phyloP scores from a whole-genome alignment of 2,113 vertebrate genomes.

The Pygoscelis antarcticus region DNA sequence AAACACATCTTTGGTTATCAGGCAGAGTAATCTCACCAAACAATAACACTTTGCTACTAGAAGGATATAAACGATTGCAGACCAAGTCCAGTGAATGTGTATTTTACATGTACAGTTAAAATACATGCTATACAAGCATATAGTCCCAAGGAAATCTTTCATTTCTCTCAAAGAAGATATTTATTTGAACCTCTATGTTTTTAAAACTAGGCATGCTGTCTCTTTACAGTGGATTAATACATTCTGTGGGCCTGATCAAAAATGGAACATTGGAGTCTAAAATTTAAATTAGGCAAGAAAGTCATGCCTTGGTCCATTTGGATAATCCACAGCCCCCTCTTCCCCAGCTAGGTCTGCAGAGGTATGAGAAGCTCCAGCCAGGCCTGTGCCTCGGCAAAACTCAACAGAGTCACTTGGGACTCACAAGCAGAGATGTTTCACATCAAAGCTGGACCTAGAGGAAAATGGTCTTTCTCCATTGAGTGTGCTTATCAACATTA shows the following conservation, averaged over 20 bases:
- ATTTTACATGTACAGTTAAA: not conserved
- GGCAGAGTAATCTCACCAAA: not conserved
- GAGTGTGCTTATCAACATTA: not conserved
- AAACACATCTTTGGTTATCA: not conserved
- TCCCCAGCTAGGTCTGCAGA: not conserved
- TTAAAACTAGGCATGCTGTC: not conserved
- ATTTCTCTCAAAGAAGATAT: not conserved
- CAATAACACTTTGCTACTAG: not conserved
- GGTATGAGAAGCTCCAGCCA: not conserved
- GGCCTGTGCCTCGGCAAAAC: not conserved
- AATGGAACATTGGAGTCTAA: not conserved
- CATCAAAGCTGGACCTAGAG: not conserved
- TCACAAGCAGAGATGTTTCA: not conserved
- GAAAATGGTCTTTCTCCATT: not conserved
- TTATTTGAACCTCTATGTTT: not conserved
- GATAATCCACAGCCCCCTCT: not conserved
- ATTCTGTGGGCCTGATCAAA: not conserved
- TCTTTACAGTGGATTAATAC: not conserved
- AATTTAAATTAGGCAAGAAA: not conserved
- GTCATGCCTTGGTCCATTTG: rapidly evolving
- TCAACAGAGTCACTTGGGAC: not conserved
- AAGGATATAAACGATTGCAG: not conserved
- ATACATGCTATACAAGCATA: not conserved
- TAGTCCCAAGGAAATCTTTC: not conserved
- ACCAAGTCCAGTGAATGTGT: not conserved